Evolutionary conservation across 53 echinoderm and acorn worm species (phyloP), one percentile per base, ranked within the genome.

Genomic region (Temnopleurus reevesii): DNA sequence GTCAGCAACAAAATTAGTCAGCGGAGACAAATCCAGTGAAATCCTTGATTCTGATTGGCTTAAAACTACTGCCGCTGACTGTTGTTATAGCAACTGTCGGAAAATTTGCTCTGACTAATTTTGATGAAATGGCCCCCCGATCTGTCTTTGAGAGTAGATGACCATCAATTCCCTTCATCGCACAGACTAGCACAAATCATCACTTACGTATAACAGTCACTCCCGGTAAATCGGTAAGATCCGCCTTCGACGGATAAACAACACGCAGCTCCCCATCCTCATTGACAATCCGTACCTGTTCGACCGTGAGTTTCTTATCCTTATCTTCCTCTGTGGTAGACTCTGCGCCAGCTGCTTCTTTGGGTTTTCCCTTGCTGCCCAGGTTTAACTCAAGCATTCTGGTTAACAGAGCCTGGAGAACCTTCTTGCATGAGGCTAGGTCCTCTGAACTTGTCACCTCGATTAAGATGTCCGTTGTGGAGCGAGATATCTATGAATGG

Each of bases 381-480:
- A 94, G 83, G 59, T 92, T 86, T 8, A 97, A 90, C 49, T 93
- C 92, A 17, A 94, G 89, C 90, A 94, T 95, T 45, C 89, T 87
- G 26, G 77, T 80, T n/a, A 97, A 47, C 63, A 97, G 86, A n/a
- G 94, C 86, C 55, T 97, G 95, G 90, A 95, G 84, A 56, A 97
- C 97, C 81, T 92, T 92, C 89, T 97, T 97, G 85, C 95, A 95
- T 28, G 93, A 90, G 26, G 89, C 90, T 24, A 95, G 83, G 89
- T 95, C 94, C 44, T 90, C 90, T 34, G 94, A 94, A 79, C 97
- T 97, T 55, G 97, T 97, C 30, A 97, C 97, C 77, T 97, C 97
- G 1, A 97, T 85, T 77, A 97, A 89, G 77, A 97, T 84, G 89
- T 94, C 87, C 8, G 91, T 92, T 26, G 93, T 97, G 65, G 90